Percentiles rank a stretch among this genome's conserved stretches.
Conservation (phyloP, 2,113 vertebrate genomes). For the Mesoclemmys tuberculata region DNA sequence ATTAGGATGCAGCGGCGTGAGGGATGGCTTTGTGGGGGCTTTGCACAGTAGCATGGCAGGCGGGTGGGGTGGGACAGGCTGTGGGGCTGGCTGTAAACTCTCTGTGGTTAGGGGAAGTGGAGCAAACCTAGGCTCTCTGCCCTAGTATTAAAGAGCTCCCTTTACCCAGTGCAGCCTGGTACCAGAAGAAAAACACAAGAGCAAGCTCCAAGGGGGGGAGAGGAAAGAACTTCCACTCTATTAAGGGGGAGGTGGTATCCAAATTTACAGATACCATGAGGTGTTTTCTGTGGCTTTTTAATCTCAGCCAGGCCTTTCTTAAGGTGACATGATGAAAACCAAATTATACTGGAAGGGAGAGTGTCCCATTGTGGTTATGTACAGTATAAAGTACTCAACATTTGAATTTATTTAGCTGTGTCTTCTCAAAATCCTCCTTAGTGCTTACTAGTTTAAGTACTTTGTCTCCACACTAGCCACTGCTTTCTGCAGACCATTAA, state of each 20-base stretch:
- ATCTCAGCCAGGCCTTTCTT: background rate
- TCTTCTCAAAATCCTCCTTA: background rate
- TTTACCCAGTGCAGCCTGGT: background rate
- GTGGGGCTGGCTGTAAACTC: accelerated
- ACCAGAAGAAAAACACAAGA: background rate
- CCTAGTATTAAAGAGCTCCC: background rate
- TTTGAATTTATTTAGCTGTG: background rate
- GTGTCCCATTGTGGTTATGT: background rate
- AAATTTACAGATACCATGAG: background rate
- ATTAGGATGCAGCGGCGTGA: background rate
- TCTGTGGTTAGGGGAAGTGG: background rate
- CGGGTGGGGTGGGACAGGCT: background rate
- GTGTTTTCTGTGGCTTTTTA: background rate
- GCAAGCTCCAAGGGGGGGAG: background rate
- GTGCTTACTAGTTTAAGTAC: background rate
- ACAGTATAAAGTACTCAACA: too few relatives aligned
- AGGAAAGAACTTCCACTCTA: background rate
- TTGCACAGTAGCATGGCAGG: background rate
- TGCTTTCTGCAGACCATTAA: background rate
- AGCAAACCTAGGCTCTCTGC: background rate
- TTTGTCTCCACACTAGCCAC: background rate
- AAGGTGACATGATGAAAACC: background rate
- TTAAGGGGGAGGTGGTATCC: background rate
- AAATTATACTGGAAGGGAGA: background rate
- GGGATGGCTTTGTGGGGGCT: background rate